Evolutionary conservation across 2,888 invertebrate species (phyloP), one percentile per base, ranked within the genome.

Genomic region (Magallana nippona): DNA sequence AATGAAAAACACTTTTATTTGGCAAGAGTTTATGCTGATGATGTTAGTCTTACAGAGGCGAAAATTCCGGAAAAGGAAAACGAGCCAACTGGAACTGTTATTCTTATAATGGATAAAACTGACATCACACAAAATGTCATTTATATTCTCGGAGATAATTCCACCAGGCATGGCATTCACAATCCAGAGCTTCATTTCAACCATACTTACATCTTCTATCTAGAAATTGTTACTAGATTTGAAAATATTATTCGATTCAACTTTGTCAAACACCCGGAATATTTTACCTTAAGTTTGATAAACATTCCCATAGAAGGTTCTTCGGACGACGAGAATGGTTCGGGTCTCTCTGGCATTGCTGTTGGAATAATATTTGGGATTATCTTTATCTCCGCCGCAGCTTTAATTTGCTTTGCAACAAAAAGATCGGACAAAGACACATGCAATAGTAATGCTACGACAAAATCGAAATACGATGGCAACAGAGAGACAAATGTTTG

Each of bases 31-130:
- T 71, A 71, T 71, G 27, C 32, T 22, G 22, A 27, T 13, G 63
- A 71, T 13, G 63, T 71, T 2, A 71, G 63, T 27, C 1, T 15
- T 71, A 15, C 5, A 71, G 17, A 71, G 5, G 27, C 22, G 13
- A 22, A 8, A 1, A 27, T 15, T 71, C 10, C 1, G 15, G 15
- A 10, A 2, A 32, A 13, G 32, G 22, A 71, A 10, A 22, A 19
- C 22, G 63, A 32, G 22, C 63, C 27, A 71, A 2, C 27, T 32
- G 63, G 63, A 71, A 71, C 63, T 71, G 63, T 71, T 15, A 71
- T 71, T 13, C 63, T 71, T 27, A 27, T 71, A 2, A 22, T 71
- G 13, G 27, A 71, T 13, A 27, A 27, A 71, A 13, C 13, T 13
- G 63, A 71, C 27, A 10, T 71, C 2, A 15, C 10, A 13, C 63